Base-by-base conservation (phyloP, 2,113 vertebrate genomes). In the Pyxicephalus adspersus region DNA sequence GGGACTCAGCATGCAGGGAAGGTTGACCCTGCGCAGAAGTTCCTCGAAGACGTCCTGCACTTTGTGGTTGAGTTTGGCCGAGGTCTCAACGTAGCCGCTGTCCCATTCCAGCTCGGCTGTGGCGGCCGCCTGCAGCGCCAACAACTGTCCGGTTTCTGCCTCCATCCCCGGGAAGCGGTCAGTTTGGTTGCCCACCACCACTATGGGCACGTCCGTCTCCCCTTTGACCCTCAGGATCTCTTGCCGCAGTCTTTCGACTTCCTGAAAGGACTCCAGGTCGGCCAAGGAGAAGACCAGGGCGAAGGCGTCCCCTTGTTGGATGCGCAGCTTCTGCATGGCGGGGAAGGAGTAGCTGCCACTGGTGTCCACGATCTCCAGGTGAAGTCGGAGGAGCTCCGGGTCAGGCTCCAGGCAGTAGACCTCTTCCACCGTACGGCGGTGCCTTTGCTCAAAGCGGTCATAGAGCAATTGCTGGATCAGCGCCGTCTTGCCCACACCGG, bases 261-360 rank as follows among this genome's bases (percentile, higher is more conserved):
- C 90, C 51, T 88, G 86, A 38, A 93, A 84, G 15, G 91, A 92
- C 16, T 66, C 86, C 7, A 86, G 84, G 23, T 92, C 86, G 23
- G 88, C 88, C 50, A 89, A 85, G 1, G 90, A 85, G 86, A 90
- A 93, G 66, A 93, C 91, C 7, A 93, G 85, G 18, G 88, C 91
- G 64, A 94, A 89, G 0, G 89, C 91, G 80, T 93, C 89, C 2
- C 86, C 88, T 83, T 90, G 88, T 1, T 86, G 85, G 85, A 94
- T 92, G 80, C 87, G 84, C 26, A 94, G 90, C 79, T 90, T 85
- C 51, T 91, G 85, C 92, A 93, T 92, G 71, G 92, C 92, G 51
- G 92, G 92, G 87, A 94, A 94, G 3, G 91, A 86, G 84, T 91
- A 94, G 84, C 90, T 93, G 51, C 92, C 92, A 75, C 91, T 91